Evolutionary conservation across 2,888 invertebrate species (phyloP), one percentile per base, ranked within the genome.

Genomic region (Drosophila eohydei): DNA sequence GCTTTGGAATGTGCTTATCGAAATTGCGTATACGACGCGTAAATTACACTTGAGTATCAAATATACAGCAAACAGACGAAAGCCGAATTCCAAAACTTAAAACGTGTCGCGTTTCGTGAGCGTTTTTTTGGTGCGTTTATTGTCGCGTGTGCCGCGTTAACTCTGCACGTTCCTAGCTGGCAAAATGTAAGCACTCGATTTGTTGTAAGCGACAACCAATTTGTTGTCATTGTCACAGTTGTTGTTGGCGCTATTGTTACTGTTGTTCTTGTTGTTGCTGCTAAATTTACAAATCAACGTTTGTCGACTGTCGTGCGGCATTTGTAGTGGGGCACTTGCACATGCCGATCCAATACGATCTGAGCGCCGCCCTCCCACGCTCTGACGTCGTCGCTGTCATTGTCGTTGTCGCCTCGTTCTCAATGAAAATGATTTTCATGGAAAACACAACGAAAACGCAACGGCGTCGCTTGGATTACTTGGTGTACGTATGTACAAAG

Each of bases 351-450:
- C 80, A 70, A 74, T 58, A 41, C 63, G 71, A 77, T 77, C 71
- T 58, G 52, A 63, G 65, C 50, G 51, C n/a, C 40, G 34, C 52
- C 57, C 66, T 55, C 66, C 78, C 66, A 75, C 74, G 55, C 59
- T 52, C 52, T 61, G 71, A 40, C 50, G 41, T 21, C 60, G 46
- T 48, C 50, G 41, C 56, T 57, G 43, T 58, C 44, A 26, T 26
- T 54, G 34, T 16, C 55, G 46, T 34, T 75, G 64, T 73, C 73
- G 72, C 56, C 54, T 69, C 68, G 75, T 69, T 81, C 67, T 74
- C 84, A 87, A 81, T 87, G 84, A 79, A 84, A 83, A 81, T 76
- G 65, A 76, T 84, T 84, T 88, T 74, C 89, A 82, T 73, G 86
- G 83, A 74, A 80, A 78, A 70, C 60, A 70, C 65, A 61, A 38